Evolutionary conservation across 2,888 invertebrate genomes (phyloP).

Genomic region (Vesta saturnalis): DNA sequence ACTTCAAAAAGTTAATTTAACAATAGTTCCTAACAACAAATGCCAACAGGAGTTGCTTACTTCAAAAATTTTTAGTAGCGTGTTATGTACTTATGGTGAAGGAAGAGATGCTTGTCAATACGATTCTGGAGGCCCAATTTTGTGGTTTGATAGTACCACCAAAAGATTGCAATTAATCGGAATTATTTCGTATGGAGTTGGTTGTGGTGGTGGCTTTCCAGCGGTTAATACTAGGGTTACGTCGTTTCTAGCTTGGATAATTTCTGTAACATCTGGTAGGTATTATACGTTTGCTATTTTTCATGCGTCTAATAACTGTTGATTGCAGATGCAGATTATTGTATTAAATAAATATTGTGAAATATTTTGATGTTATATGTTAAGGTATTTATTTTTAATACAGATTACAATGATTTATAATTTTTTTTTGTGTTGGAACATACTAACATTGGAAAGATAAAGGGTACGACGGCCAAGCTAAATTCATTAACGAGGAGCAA

Average conservation of each 20-base stretch:
- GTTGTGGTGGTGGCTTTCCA: constrained; percentile 65
- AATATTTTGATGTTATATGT: background rate
- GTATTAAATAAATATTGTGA: constrained; percentile 49
- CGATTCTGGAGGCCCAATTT: constrained; percentile 69
- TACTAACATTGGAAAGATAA: too few relatives aligned
- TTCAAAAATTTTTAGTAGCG: constrained; percentile 23
- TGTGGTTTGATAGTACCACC: constrained; percentile 63
- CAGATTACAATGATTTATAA: too few relatives aligned
- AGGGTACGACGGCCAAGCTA: too few relatives aligned
- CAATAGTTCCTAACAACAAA: constrained; percentile 61
- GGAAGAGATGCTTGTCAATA: constrained; percentile 70
- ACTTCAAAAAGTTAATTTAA: constrained; percentile 66
- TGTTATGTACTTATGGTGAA: constrained; percentile 64
- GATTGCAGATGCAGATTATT: constrained; percentile 53
- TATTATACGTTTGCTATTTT: background rate
- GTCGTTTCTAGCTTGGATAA: constrained; percentile 67
- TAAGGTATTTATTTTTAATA: too few relatives aligned
- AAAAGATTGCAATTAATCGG: constrained; percentile 62
- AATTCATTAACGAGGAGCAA: too few relatives aligned
- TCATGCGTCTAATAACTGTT: constrained; percentile 8
- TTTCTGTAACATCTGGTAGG: constrained; percentile 51
- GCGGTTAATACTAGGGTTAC: constrained; percentile 68
- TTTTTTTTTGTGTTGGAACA: too few relatives aligned
- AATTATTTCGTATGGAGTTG: constrained; percentile 67
- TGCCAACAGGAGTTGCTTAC: constrained; percentile 57